Evolutionary conservation across 2,113 vertebrate genomes (phyloP).

Genomic region (Dasyprocta punctata): DNA sequence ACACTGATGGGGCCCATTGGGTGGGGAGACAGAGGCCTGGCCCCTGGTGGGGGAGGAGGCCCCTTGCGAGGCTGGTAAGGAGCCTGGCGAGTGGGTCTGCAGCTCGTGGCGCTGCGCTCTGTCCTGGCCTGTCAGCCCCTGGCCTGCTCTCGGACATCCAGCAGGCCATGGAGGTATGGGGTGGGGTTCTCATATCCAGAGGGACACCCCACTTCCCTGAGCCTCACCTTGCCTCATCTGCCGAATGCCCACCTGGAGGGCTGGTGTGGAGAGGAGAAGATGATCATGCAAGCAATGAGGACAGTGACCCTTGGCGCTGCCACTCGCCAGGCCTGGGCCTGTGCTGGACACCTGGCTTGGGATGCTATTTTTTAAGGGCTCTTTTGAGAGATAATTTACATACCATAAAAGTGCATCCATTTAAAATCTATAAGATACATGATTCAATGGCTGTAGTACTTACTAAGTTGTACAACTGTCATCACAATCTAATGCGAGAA

Average conservation of each 20-base stretch:
- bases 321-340: too few species aligned
- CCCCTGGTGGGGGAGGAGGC: not conserved
- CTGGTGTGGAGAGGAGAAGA: too few species aligned
- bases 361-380: not conserved
- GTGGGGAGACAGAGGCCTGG: not conserved
- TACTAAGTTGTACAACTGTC: not conserved
- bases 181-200: too few species aligned
- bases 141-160: too few species aligned
- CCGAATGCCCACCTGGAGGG: too few species aligned
- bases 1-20: not conserved
- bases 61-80: not conserved
- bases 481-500: not conserved
- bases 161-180: too few species aligned
- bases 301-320: too few species aligned
- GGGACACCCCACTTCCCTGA: too few species aligned
- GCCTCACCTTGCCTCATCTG: too few species aligned
- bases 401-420: not conserved
- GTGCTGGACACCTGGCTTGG: not conserved
- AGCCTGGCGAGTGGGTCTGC: not conserved
- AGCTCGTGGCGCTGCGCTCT: fast-evolving
- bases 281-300: too few species aligned
- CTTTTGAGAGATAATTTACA: not conserved
- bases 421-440: not conserved
- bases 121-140: too few species aligned
- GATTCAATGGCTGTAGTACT: not conserved